Conservation (phyloP, 2,113 vertebrate genomes). For the Pelmatolapia mariae region DNA sequence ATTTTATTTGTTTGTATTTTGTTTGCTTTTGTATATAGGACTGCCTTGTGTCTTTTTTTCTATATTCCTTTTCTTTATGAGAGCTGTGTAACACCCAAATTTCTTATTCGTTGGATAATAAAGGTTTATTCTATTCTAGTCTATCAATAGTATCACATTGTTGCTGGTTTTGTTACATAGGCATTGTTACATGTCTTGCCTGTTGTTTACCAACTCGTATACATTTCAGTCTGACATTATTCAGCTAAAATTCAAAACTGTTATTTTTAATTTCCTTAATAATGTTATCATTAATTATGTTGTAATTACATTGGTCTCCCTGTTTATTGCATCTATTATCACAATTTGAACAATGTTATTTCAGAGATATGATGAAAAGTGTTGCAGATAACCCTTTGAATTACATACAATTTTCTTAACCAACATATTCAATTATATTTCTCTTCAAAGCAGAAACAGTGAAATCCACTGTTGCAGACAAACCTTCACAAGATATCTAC, state of each 20-base stretch:
- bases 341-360: not conserved
- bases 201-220: too few species aligned
- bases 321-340: not conserved
- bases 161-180: too few species aligned
- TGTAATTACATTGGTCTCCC: not conserved
- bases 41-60: not conserved
- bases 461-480: fast-evolving
- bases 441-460: not conserved
- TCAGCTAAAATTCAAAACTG: too few species aligned
- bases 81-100: too few species aligned
- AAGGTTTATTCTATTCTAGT: too few species aligned
- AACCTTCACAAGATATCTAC: not conserved
- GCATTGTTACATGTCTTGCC: too few species aligned
- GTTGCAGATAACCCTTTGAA: not conserved
- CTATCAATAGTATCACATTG: too few species aligned
- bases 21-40: not conserved
- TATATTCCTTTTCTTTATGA: not conserved
- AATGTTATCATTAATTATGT: not conserved
- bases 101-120: too few species aligned
- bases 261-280: not conserved
- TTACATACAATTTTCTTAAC: fast-evolving
- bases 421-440: not conserved
- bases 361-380: not conserved
- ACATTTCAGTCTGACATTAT: fast-evolving
- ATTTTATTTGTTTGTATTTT: fast-evolving